Conservation (phyloP, 2,888 invertebrate genomes). For the Tortricodes alternella region DNA sequence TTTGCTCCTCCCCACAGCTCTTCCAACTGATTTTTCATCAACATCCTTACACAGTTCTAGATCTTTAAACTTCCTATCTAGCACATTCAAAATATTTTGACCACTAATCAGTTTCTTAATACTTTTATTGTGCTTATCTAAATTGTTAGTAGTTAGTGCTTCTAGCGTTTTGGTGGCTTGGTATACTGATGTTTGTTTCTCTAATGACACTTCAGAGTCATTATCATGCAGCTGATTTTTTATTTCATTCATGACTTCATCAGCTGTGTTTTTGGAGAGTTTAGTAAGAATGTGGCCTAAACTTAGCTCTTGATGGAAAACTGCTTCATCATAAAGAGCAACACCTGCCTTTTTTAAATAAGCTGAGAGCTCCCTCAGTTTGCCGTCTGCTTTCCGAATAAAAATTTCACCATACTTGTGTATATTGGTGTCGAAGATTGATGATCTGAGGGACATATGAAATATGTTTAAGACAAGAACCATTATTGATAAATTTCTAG, state of each 20-base stretch:
- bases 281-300: constrained; percentile 50
- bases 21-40: constrained; percentile 52
- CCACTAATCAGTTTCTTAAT: constrained; percentile 2
- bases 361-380: constrained; percentile 41
- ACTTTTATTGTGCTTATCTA: constrained; percentile 37
- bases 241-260: constrained; percentile 46
- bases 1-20: constrained; percentile 37
- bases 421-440: constrained; percentile 62
- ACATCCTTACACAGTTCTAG: constrained; percentile 56
- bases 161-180: constrained; percentile 43
- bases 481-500: too few relatives aligned
- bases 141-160: constrained; percentile 41
- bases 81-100: constrained; percentile 30
- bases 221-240: constrained; percentile 24
- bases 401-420: constrained; percentile 68
- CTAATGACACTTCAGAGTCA: constrained; percentile 40
- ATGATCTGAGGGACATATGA: constrained; percentile 51
- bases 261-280: constrained; percentile 38
- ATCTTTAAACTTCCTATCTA: constrained; percentile 50
- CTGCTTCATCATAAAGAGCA: constrained; percentile 45
- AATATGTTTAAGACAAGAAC: too few relatives aligned
- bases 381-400: constrained; percentile 43
- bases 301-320: constrained; percentile 50
- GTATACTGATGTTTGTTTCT: constrained; percentile 47
- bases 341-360: constrained; percentile 46